These are phyloP conservation scores for Falco novaeseelandiae DNA, from an alignment of 2,797 vertebrate genomes.

Conservation along the genomic window DNA sequence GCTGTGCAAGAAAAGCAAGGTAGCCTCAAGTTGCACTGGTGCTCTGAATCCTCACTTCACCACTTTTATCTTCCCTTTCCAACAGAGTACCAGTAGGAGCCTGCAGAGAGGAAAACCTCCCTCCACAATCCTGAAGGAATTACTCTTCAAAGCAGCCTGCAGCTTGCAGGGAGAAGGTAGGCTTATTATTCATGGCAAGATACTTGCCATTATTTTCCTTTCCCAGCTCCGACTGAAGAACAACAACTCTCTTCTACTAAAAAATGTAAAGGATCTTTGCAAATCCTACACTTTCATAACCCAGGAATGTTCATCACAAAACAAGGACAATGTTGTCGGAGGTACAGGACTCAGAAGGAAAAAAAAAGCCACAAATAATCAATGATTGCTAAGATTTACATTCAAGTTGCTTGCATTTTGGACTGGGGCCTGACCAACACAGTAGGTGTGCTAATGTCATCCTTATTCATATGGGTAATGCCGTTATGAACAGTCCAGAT, in stretches of 20 bases:
- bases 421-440: background rate
- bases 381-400: background rate
- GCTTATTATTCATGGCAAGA: background rate
- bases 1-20: background rate
- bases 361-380: background rate
- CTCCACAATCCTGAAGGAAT: background rate
- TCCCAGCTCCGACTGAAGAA: background rate
- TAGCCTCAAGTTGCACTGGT: background rate
- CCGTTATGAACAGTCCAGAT: background rate
- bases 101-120: background rate
- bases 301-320: background rate
- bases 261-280: background rate
- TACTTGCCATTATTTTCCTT: background rate
- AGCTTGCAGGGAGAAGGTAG: background rate
- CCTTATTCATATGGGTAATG: background rate
- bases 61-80: background rate
- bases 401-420: background rate
- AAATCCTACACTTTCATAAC: background rate
- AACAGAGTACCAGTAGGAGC: background rate
- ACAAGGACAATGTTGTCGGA: background rate
- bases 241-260: background rate
- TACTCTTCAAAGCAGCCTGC: background rate
- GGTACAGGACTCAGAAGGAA: background rate
- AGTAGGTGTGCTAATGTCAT: background rate
- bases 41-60: background rate